Evolutionary conservation across 1,140 invertebrate genomes (phyloP).

Genomic region (Drosophila dunni): DNA sequence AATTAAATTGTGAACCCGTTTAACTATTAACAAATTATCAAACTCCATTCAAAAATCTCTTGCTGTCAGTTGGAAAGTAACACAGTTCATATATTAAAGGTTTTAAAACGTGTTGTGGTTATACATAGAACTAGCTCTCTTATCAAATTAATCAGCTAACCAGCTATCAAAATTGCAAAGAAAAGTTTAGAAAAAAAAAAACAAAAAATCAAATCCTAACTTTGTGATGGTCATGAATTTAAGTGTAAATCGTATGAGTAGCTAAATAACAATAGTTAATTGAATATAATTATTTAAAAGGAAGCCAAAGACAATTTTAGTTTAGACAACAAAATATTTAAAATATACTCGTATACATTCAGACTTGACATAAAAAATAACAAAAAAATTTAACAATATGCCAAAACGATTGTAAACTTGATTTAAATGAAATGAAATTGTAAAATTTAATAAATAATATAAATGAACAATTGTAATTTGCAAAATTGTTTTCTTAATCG

Average conservation of each 20-base stretch:
- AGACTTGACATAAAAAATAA: slow-evolving; percentile 19
- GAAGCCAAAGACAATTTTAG: slow-evolving; percentile 34
- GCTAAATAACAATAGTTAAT: slow-evolving; percentile 51
- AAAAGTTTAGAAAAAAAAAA: slow-evolving; percentile 32
- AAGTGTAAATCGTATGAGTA: slow-evolving; percentile 62
- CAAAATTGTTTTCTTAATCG: background rate
- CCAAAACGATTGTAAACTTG: slow-evolving; percentile 35
- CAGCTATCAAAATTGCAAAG: slow-evolving; percentile 7
- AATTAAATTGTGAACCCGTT: background rate
- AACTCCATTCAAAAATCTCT: background rate
- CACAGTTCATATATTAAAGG: slow-evolving; percentile 46
- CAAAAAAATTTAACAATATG: slow-evolving; percentile 31
- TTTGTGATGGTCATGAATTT: slow-evolving; percentile 82
- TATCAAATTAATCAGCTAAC: slow-evolving; percentile 37
- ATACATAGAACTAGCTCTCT: slow-evolving; percentile 53
- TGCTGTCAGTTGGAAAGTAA: background rate
- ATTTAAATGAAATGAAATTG: slow-evolving; percentile 27
- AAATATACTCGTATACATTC: slow-evolving; percentile 52
- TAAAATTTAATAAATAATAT: slow-evolving; percentile 15
- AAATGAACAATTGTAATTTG: background rate
- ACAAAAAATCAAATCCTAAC: slow-evolving; percentile 76
- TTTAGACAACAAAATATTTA: slow-evolving; percentile 62
- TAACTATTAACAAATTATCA: background rate
- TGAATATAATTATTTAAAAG: slow-evolving; percentile 21
- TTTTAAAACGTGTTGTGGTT: slow-evolving; percentile 65